A percentile compares a stretch with the other conserved stretches of the same genome.
These are phyloP conservation scores for Lucifuga dentata DNA, from an alignment of 2,113 vertebrate species.

Conservation along the genomic window DNA sequence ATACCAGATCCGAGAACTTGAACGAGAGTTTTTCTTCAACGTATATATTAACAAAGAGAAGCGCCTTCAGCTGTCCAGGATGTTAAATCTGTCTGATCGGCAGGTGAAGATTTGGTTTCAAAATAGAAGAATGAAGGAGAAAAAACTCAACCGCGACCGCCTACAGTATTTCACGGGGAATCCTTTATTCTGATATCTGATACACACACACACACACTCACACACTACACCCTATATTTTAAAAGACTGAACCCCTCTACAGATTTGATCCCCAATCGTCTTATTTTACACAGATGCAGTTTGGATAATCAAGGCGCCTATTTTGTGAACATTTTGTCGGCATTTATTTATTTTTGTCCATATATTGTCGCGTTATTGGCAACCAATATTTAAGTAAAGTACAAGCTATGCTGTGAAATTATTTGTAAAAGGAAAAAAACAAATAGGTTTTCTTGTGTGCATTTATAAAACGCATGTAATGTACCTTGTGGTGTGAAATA, in stretches of 20 bases:
- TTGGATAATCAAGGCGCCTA: constrained; percentile 16
- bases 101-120: constrained; percentile 99
- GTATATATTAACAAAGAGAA: constrained; percentile 99
- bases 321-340: constrained; percentile 9
- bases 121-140: constrained; percentile 99
- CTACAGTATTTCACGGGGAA: constrained; percentile 99
- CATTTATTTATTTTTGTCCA: constrained; percentile 75
- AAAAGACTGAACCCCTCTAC: constrained; percentile 38
- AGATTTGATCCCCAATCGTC: constrained; percentile 9
- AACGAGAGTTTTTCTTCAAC: constrained; percentile 99
- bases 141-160: constrained; percentile 98
- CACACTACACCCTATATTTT: constrained; percentile 19
- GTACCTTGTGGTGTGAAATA: constrained; percentile 79
- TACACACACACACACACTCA: constrained; percentile 22
- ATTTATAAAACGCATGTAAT: constrained; percentile 80
- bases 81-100: constrained; percentile 97
- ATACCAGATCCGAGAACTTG: constrained; percentile 99
- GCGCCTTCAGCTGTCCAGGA: constrained; percentile 96
- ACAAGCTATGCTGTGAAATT: constrained; percentile 45
- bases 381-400: constrained; percentile 23
- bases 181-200: constrained; percentile 91
- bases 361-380: constrained; percentile 50
- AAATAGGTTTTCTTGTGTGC: constrained; percentile 69
- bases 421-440: constrained; percentile 64
- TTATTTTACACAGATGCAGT: constrained; percentile 11